phyloP scores from a whole-genome alignment of 2,113 vertebrate species.

The Stegastes partitus region DNA sequence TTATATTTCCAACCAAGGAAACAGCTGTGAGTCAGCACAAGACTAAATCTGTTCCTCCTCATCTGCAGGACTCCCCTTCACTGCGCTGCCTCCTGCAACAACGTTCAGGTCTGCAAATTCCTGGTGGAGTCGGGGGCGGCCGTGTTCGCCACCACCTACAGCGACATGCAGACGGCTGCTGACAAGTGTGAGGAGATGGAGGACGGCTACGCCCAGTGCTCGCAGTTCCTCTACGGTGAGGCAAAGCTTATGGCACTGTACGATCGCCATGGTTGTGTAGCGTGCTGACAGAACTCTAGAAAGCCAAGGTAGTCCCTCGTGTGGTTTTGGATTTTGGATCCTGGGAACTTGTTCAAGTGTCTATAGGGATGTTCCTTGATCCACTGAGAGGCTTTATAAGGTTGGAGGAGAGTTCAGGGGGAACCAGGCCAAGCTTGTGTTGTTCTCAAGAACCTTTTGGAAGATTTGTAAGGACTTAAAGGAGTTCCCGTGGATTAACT shows the following conservation, averaged over 20 bases:
- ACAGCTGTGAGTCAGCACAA: background rate
- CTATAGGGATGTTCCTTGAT: background rate
- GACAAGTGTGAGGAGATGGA: constrained; percentile 98
- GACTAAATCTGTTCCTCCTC: background rate
- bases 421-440: too few species aligned
- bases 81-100: constrained; percentile 97
- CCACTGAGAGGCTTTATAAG: too few species aligned
- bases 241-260: background rate
- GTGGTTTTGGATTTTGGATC: background rate
- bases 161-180: constrained; percentile 94
- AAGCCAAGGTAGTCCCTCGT: too few species aligned
- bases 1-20: background rate
- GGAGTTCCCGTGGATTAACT: too few species aligned
- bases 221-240: constrained; percentile 95
- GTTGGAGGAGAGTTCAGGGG: too few species aligned
- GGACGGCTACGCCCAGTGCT: constrained; percentile 95
- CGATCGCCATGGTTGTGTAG: background rate
- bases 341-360: too few species aligned
- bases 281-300: too few species aligned
- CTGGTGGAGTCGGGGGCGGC: constrained; percentile 95
- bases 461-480: too few species aligned
- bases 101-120: constrained; percentile 95
- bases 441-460: too few species aligned
- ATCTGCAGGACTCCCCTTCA: constrained; percentile 91
- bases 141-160: constrained; percentile 94